A percentile compares a stretch with the other conserved stretches of the same genome.
Conservation (phyloP, 2,113 vertebrate species). For the Elgaria multicarinata region DNA sequence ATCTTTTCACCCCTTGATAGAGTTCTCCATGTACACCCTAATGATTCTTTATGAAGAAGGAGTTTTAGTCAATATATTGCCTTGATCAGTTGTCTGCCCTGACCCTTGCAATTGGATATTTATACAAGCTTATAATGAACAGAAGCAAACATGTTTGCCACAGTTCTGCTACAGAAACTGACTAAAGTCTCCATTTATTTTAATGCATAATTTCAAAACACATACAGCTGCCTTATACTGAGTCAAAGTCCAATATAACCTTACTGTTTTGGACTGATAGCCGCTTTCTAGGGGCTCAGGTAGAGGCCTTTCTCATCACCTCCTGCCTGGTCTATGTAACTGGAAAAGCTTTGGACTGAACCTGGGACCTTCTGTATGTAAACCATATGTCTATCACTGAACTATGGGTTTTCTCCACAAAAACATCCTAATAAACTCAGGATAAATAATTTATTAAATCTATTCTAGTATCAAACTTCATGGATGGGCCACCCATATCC, state of each 20-base stretch:
- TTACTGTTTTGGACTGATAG: neutral
- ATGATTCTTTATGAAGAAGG: neutral
- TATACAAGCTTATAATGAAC: slow-evolving; percentile 10
- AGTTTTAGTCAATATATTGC: slow-evolving; percentile 25
- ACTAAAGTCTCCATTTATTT: neutral
- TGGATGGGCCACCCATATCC: neutral
- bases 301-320: neutral
- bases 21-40: neutral
- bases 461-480: neutral
- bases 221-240: neutral
- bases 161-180: neutral
- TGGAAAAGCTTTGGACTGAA: neutral
- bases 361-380: neutral
- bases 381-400: neutral
- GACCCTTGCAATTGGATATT: neutral
- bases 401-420: neutral
- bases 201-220: slow-evolving; percentile 19
- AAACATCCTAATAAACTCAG: neutral
- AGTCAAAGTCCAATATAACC: neutral
- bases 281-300: too few relatives aligned
- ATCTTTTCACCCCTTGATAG: neutral
- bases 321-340: neutral
- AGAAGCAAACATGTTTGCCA: neutral
- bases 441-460: neutral
- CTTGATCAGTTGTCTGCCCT: slow-evolving; percentile 4